Base-by-base conservation (phyloP, 2,113 vertebrate genomes). In the Pica pica region DNA sequence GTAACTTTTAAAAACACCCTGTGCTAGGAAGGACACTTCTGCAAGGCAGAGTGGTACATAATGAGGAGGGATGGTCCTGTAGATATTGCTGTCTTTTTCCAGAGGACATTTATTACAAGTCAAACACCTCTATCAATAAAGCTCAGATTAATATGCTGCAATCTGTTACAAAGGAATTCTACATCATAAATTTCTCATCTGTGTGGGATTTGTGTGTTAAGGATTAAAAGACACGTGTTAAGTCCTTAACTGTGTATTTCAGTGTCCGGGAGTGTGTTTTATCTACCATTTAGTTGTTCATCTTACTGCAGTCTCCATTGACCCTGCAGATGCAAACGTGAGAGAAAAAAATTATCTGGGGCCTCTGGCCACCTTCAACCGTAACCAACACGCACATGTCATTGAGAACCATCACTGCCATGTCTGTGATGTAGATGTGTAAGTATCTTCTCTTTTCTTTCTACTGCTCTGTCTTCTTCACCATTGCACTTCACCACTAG, bases 391-490 rank as follows among this genome's bases (percentile, higher is more conserved):
- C 0, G 97, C 98, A 11, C 99, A 99, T 27, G 99, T 99, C 97
- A 99, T 99, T 77, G 99, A 99, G 97, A 99, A 99, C 97, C 98
- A 98, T 92, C 99, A 99, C 97, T 99, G 99, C 98, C 99, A 99
- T 97, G 98, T 99, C 89, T 99, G 99, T 93, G 98, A 99, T 75
- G 99, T 99, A 8, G 98, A 99, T 68, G 99, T 99, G 99, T 99
- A 98, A 99, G 99, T 99, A 96, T 44, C 39, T 59, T 37, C 80
- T 80, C 55, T 69, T 69, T 35, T 55, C 30, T 63, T 89, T 47
- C 89, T 84, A 2, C 47, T 90, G 7, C 55, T 46, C 41, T 74
- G 52, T 63, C 55, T 61, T 53, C 76, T 63, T 83, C 76, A 67
- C n/a, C 17, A 2, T 50, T 74, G 16, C 59, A 6, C 44, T 31